Percentiles rank a stretch among this genome's conserved stretches.
Evolutionary conservation across 1,140 invertebrate genomes (phyloP).

Genomic region (Zophobas atratus): DNA sequence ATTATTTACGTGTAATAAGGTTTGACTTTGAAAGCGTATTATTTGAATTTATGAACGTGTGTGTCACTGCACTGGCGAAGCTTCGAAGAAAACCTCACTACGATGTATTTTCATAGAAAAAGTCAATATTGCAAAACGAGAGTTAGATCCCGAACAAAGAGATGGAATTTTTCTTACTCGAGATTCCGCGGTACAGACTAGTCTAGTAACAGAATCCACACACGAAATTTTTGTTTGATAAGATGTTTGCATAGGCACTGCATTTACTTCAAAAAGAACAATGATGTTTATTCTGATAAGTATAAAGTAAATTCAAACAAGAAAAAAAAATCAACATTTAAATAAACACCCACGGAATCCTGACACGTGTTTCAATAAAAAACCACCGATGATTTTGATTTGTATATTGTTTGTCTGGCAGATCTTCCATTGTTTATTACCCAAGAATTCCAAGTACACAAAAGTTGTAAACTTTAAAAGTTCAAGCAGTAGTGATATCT

Average conservation of each 20-base stretch:
- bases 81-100: no score
- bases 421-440: background rate
- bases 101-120: no score
- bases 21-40: no score
- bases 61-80: no score
- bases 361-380: slow-evolving; percentile 6
- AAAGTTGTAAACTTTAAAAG: background rate
- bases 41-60: no score
- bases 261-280: slow-evolving; percentile 26
- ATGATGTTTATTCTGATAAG: slow-evolving; percentile 30
- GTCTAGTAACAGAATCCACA: background rate
- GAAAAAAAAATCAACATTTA: slow-evolving; percentile 21
- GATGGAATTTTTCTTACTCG: no score
- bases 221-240: background rate
- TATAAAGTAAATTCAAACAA: slow-evolving; percentile 27
- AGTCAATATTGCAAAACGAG: no score
- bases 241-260: background rate
- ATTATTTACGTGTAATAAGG: no score
- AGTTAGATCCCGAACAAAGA: no score
- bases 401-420: background rate
- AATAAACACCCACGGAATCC: background rate
- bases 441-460: background rate
- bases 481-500: no score
- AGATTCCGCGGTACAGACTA: background rate
- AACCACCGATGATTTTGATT: background rate